Base-by-base conservation (phyloP, 2,113 vertebrate genomes). In the Elanus axillaris region DNA sequence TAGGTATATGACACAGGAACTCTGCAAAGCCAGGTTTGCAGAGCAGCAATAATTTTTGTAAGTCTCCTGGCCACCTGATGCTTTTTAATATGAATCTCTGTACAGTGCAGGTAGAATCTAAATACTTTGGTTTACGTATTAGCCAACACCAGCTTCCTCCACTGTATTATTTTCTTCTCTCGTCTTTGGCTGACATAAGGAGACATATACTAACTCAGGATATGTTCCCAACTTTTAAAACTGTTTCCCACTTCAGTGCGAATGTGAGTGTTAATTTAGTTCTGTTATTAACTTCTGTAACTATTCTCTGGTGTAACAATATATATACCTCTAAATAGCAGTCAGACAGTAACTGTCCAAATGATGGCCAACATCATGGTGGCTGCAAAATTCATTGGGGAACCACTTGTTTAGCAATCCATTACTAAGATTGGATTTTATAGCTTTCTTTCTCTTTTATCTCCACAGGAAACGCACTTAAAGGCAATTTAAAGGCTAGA, bases 401-500 rank as follows among this genome's bases (percentile, higher is more conserved):
- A 81, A 12, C 3, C 20, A 74, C 34, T 89, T 25, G 11, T 66
- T 55, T 84, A 63, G 38, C 9, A 77, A 90, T 67, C 47, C 38
- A 63, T 81, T 89, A 68, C 52, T 14, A 72, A 63, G 22, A 64
- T 6, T 86, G 48, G 36, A 87, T 91, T 94, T 93, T 91, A 84
- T 43, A 55, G 26, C 31, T 78, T 87, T 4, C 40, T 83, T 93
- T 93, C 56, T 67, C 11, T 16, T 92, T 86, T 67, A 56, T 75
- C 50, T 56, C 64, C 52, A 45, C 29, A 72, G 58, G 60, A 92
- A 85, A 78, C 32, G 63, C 43, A 77, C 63, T 80, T 89, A 71
- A 90, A 78, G 64, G 64, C 26, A 86, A 81, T 87, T 97, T 93
- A 91, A 96, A 74, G 36, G 34, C 34, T n/a, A 85, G 48, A 72